A percentile compares a stretch with the other conserved stretches of the same genome.
Evolutionary conservation across 2,113 vertebrate genomes (phyloP).

Genomic region (Gasterosteus aculeatus): DNA sequence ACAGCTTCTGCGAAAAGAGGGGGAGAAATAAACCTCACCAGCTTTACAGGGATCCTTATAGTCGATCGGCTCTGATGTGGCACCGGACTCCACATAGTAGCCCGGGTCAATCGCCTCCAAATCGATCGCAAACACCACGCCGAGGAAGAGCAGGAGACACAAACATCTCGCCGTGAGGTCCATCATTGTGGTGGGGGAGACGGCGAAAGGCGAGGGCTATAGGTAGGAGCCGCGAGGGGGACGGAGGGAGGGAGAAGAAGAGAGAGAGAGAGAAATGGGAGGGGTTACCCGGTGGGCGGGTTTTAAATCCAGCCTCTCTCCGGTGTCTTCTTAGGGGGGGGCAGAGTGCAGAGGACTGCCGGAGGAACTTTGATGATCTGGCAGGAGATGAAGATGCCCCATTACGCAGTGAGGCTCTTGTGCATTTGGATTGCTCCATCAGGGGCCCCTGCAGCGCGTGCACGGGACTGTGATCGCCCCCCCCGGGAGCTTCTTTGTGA

Average conservation of each 20-base stretch:
- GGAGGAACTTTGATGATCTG: slow-evolving; percentile 74
- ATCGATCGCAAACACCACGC: slow-evolving; percentile 75
- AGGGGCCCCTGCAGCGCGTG: background rate
- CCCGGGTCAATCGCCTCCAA: slow-evolving; percentile 77
- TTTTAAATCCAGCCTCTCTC: slow-evolving; percentile 81
- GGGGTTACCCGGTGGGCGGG: slow-evolving; percentile 83
- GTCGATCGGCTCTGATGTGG: slow-evolving; percentile 80
- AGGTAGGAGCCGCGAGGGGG: slow-evolving; percentile 70
- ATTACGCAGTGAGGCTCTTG: slow-evolving; percentile 18
- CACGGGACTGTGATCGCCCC: background rate
- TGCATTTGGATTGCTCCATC: slow-evolving; percentile 16
- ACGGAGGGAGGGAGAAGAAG: slow-evolving; percentile 41
- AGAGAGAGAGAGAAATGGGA: slow-evolving; percentile 72
- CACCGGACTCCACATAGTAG: slow-evolving; percentile 77
- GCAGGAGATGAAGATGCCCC: slow-evolving; percentile 44
- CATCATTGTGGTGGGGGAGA: slow-evolving; percentile 77
- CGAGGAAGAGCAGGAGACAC: slow-evolving; percentile 74
- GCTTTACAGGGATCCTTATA: slow-evolving; percentile 85
- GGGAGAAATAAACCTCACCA: slow-evolving; percentile 69
- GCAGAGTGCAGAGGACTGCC: slow-evolving; percentile 42
- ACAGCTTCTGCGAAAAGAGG: background rate
- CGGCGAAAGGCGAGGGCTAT: slow-evolving; percentile 77
- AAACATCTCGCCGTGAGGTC: slow-evolving; percentile 79
- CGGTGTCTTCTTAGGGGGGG: slow-evolving; percentile 70
- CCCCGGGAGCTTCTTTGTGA: background rate